Evolutionary conservation across 2,888 invertebrate genomes (phyloP).

Genomic region (Zygothrica quintamaculata): DNA sequence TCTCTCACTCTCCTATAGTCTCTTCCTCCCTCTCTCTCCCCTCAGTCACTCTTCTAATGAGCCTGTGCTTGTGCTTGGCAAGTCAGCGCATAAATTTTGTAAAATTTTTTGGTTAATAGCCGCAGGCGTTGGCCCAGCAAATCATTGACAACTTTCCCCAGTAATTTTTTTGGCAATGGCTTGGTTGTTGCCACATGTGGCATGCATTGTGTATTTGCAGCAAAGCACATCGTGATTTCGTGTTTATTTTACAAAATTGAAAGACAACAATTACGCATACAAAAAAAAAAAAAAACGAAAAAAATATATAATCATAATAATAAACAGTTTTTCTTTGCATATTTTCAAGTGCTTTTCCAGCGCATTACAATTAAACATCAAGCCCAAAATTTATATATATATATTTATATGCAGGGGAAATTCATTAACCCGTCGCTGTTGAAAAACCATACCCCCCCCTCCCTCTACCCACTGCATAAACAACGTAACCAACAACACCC

Average conservation of each 20-base stretch:
- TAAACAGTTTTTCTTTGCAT: slow-evolving; percentile 37
- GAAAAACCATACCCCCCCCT: no score
- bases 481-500: no score
- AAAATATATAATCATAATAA: no score
- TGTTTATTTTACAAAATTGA: slow-evolving; percentile 64
- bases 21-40: no score
- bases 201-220: slow-evolving; percentile 3
- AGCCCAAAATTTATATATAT: slow-evolving; percentile 8
- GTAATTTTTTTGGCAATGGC: slow-evolving; percentile 27
- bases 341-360: slow-evolving; percentile 29
- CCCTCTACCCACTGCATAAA: no score
- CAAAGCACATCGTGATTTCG: slow-evolving; percentile 18
- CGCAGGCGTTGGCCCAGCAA: slow-evolving; percentile 31
- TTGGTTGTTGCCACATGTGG: slow-evolving; percentile 48
- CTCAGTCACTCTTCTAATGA: slow-evolving; percentile 52
- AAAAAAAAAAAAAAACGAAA: slow-evolving; percentile 18
- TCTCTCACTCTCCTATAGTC: no score
- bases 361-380: slow-evolving; percentile 30
- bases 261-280: slow-evolving; percentile 56
- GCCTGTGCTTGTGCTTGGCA: slow-evolving; percentile 32
- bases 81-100: slow-evolving; percentile 54
- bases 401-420: slow-evolving; percentile 3
- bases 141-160: slow-evolving; percentile 49
- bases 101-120: slow-evolving; percentile 35
- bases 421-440: slow-evolving; percentile 34